phyloP scores from a whole-genome alignment of 2,888 invertebrate genomes.

The Hydroisotoma schaefferi region DNA sequence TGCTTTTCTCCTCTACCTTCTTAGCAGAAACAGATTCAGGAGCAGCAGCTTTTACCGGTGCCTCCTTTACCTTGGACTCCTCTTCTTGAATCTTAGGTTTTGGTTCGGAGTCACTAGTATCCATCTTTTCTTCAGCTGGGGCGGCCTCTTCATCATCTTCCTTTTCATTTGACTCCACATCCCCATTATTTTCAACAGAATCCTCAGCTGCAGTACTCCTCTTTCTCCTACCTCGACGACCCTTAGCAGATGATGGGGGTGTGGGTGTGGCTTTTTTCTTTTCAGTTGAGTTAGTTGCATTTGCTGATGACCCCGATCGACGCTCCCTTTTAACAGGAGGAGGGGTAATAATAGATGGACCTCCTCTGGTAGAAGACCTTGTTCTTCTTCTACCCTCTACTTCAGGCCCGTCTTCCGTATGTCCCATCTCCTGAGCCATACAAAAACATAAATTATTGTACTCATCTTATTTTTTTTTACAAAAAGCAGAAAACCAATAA shows the following conservation, averaged over 20 bases:
- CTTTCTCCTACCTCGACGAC: constrained; percentile 37
- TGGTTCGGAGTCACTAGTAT: constrained; percentile 2
- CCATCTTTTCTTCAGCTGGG: constrained; percentile 3
- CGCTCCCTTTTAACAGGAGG: constrained; percentile 45
- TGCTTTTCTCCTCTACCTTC: constrained; percentile 15
- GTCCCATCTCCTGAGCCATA: constrained; percentile 45
- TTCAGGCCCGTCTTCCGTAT: constrained; percentile 40
- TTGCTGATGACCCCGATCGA: constrained; percentile 36
- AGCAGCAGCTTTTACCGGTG: constrained; percentile 6
- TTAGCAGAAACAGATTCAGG: constrained; percentile 12
- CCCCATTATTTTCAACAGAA: constrained; percentile 30
- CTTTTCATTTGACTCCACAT: constrained; percentile 31
- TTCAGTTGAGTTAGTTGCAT: constrained; percentile 19
- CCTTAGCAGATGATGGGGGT: constrained; percentile 23
- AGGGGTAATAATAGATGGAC: constrained; percentile 40
- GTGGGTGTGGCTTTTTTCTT: constrained; percentile 32
- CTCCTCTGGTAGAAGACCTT: constrained; percentile 45
- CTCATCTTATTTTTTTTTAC: no score
- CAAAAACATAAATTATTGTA: no score
- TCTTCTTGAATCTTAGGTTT: constrained; percentile 15
- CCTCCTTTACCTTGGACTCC: constrained; percentile 2
- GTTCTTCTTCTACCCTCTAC: constrained; percentile 45
- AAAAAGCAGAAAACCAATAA: no score
- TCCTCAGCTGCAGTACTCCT: constrained; percentile 23
- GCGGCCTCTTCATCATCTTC: constrained; percentile 21